A percentile compares a stretch with the other conserved stretches of the same genome.
These are phyloP conservation scores for Pangasius sanitwongsei DNA, from an alignment of 2,797 vertebrate species.

Conservation along the genomic window DNA sequence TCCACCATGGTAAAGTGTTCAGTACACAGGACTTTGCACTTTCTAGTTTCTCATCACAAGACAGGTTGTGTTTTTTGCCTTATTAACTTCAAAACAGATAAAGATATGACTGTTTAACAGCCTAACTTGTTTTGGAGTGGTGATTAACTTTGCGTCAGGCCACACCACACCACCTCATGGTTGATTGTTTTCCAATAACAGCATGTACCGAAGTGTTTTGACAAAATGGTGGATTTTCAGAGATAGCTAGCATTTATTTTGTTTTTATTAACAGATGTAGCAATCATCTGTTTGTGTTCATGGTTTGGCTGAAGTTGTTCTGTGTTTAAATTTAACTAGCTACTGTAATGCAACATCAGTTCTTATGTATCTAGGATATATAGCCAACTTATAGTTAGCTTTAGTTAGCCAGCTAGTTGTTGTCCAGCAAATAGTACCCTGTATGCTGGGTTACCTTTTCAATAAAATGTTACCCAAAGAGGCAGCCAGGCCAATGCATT, in stretches of 20 bases:
- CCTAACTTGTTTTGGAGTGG: no score
- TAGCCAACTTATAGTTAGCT: background rate
- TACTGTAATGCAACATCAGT: background rate
- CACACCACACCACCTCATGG: background rate
- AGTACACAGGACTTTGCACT: background rate
- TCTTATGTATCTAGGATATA: background rate
- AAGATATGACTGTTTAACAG: background rate
- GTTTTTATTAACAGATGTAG: background rate
- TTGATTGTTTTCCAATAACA: background rate
- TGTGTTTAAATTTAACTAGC: background rate
- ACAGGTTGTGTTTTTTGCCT: background rate
- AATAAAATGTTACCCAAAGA: background rate
- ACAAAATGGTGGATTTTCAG: no score
- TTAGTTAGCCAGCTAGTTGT: background rate
- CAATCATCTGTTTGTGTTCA: background rate
- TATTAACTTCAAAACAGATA: background rate
- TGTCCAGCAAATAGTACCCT: background rate
- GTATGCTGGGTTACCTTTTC: background rate
- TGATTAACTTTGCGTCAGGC: background rate
- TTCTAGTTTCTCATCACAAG: background rate
- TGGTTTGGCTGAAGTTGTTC: background rate
- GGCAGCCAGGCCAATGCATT: background rate
- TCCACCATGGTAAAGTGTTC: background rate
- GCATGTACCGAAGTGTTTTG: no score
- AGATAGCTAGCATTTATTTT: background rate